Evolutionary conservation across 2,113 vertebrate genomes (phyloP).

Genomic region (Calonectris borealis): DNA sequence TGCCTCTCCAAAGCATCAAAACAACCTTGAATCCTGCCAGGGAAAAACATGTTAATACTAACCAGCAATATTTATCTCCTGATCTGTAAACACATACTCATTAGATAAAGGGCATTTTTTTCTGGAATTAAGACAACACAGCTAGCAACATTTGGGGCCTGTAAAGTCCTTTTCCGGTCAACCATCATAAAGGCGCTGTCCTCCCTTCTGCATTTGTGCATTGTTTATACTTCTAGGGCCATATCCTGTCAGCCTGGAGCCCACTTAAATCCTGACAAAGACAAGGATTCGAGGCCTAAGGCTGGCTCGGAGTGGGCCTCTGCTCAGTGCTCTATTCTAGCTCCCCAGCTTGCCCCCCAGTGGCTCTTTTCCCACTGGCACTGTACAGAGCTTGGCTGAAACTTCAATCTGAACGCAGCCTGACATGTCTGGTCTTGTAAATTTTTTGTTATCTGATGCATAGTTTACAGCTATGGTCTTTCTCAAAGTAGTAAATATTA

Average conservation of each 20-base stretch:
- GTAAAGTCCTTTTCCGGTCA: conserved; percentile 11
- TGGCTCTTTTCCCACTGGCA: background rate
- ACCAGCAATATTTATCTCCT: conserved; percentile 2
- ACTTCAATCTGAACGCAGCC: background rate
- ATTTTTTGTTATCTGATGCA: conserved; percentile 13
- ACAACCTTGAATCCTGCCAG: conserved; percentile 78
- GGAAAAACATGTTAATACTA: conserved; percentile 45
- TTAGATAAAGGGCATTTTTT: background rate
- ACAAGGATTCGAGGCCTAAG: background rate
- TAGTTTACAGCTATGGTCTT: background rate
- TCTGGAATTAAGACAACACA: conserved; percentile 33
- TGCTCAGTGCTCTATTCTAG: background rate
- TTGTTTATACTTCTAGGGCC: background rate
- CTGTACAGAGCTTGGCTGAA: background rate
- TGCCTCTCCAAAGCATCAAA: conserved; percentile 80
- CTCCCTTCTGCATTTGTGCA: background rate
- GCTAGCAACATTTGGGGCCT: background rate
- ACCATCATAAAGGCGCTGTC: background rate
- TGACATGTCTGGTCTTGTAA: background rate
- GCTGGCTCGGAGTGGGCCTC: background rate
- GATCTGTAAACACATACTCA: conserved; percentile 20
- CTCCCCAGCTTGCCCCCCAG: background rate
- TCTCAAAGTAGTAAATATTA: conserved; percentile 38
- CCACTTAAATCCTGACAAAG: background rate
- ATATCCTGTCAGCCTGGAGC: background rate